phyloP scores from a whole-genome alignment of 2,888 invertebrate species.

The Gnatocerus cornutus region DNA sequence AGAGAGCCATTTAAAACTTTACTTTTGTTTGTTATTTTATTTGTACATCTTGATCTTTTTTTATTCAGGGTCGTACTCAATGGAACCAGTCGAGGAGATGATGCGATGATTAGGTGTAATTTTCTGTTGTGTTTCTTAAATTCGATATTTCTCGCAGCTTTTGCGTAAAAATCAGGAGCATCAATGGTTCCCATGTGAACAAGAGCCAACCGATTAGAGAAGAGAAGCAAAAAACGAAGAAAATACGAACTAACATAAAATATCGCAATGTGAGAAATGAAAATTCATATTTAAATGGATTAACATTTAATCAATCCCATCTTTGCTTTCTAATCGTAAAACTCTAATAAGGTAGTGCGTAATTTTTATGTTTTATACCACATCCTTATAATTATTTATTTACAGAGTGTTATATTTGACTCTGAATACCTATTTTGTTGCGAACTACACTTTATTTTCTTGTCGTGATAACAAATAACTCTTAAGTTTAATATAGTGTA shows the following conservation, averaged over 20 bases:
- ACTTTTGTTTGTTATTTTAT: conserved; percentile 53
- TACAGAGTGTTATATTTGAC: too few species aligned
- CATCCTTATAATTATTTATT: too few species aligned
- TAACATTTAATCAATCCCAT: neutral
- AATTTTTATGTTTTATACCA: too few species aligned
- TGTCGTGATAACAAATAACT: too few species aligned
- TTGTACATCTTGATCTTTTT: conserved; percentile 52
- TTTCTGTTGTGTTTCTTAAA: conserved; percentile 44
- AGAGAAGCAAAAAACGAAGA: too few species aligned
- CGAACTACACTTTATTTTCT: too few species aligned
- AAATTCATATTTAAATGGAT: neutral
- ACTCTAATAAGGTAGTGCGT: neutral
- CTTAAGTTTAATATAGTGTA: too few species aligned
- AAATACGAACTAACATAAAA: too few species aligned
- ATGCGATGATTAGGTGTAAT: conserved; percentile 57
- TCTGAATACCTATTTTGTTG: too few species aligned
- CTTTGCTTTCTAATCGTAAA: neutral
- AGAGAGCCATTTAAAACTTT: conserved; percentile 44
- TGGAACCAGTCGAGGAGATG: conserved; percentile 53
- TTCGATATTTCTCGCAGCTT: conserved; percentile 46
- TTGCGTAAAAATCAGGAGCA: conserved; percentile 19
- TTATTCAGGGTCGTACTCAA: conserved; percentile 29
- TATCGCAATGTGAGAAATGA: too few species aligned
- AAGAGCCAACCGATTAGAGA: too few species aligned
- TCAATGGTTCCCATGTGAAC: conserved; percentile 14